Percentiles rank a stretch among this genome's conserved stretches.
These are phyloP conservation scores for Coracopsis vasa DNA, from an alignment of 2,113 vertebrate genomes.

Conservation along the genomic window DNA sequence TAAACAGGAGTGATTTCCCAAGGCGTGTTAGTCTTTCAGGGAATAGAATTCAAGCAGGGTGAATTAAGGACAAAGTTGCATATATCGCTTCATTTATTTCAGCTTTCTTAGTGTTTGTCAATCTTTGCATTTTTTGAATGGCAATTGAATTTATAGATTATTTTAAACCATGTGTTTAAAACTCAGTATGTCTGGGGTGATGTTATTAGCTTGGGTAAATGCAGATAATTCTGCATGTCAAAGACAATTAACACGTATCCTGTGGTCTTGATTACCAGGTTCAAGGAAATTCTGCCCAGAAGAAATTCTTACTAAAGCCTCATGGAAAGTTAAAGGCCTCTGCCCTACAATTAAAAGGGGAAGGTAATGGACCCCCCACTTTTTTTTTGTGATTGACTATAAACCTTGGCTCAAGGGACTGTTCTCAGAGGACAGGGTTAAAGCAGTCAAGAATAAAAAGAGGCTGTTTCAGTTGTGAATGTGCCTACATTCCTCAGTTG, in stretches of 20 bases:
- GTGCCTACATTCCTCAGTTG: background rate
- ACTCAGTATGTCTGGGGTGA: constrained; percentile 13
- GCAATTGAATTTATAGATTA: constrained; percentile 25
- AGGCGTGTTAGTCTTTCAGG: background rate
- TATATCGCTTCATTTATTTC: background rate
- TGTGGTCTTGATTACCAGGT: constrained; percentile 71
- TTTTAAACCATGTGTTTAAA: constrained; percentile 45
- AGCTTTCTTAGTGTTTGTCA: background rate
- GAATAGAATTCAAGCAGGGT: background rate
- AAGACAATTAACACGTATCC: constrained; percentile 73
- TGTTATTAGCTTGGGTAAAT: constrained; percentile 67
- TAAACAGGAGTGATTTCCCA: background rate
- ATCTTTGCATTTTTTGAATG: background rate
- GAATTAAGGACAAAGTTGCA: background rate
- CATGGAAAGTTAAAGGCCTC: constrained; percentile 68
- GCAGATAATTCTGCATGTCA: constrained; percentile 69
- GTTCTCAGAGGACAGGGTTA: constrained; percentile 49
- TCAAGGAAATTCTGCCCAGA: constrained; percentile 74
- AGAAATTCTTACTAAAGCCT: constrained; percentile 67
- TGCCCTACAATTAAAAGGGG: constrained; percentile 65
- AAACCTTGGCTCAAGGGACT: constrained; percentile 61
- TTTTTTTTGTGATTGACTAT: constrained; percentile 69
- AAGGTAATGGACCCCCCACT: constrained; percentile 56
- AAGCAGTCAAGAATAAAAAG: constrained; percentile 49
- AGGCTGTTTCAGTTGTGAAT: constrained; percentile 41